A percentile compares a stretch with the other conserved stretches of the same genome.
These are phyloP conservation scores for Poecile montanus DNA, from an alignment of 2,797 vertebrate genomes.

Conservation along the genomic window DNA sequence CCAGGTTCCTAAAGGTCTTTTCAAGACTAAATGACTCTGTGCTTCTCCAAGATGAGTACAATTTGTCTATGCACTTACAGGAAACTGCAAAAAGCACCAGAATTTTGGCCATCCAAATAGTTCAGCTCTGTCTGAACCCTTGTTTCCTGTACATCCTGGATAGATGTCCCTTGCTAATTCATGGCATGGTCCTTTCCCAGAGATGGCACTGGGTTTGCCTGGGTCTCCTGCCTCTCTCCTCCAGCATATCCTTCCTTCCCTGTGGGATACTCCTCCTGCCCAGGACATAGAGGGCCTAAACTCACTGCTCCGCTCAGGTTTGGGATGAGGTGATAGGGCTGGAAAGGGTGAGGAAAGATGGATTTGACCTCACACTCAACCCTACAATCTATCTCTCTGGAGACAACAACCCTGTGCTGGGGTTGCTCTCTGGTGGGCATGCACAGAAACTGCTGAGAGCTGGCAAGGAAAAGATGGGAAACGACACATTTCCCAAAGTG, in stretches of 20 bases:
- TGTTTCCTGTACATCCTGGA: not conserved
- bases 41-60: not conserved
- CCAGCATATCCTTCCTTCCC: not conserved
- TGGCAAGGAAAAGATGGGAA: not conserved
- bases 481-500: not conserved
- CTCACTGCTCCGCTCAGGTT: not conserved
- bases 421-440: conserved; percentile 58
- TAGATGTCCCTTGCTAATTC: not conserved
- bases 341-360: not conserved
- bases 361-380: not conserved
- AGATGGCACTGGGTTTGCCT: not conserved
- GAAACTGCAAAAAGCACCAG: not conserved
- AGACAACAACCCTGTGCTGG: conserved; percentile 42
- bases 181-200: not conserved
- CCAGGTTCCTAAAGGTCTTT: not conserved
- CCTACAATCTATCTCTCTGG: not conserved
- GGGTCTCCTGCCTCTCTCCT: not conserved
- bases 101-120: not conserved
- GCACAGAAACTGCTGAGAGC: conserved; percentile 37
- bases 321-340: not conserved
- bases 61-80: not conserved
- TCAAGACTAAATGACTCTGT: not conserved
- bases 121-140: not conserved
- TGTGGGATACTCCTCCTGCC: not conserved
- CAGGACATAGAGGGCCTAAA: not conserved